Evolutionary conservation across 2,113 vertebrate genomes (phyloP).

Genomic region (Heterocephalus glaber): DNA sequence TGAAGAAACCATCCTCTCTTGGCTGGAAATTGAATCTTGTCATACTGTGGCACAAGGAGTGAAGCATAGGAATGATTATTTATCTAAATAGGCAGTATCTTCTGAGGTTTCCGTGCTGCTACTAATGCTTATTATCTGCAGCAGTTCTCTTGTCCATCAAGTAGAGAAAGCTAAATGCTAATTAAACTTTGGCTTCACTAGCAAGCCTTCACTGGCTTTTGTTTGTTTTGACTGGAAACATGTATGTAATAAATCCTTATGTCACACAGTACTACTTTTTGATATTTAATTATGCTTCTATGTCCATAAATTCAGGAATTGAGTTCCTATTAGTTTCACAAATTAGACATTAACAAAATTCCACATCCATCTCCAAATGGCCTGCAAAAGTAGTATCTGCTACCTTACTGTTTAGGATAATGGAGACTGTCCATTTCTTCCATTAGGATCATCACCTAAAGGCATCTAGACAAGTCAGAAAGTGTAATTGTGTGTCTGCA

Average conservation of each 20-base stretch:
- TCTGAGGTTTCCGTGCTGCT: not conserved
- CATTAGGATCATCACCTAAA: not conserved
- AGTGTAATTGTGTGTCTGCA: not conserved
- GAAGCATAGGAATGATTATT: not conserved
- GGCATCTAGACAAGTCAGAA: not conserved
- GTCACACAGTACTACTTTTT: not conserved
- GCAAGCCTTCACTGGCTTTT: not conserved
- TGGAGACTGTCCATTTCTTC: not conserved
- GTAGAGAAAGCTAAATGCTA: slow-evolving; percentile 26
- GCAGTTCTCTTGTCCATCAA: not conserved
- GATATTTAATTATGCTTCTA: not conserved
- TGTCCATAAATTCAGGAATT: not conserved
- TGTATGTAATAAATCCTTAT: not conserved
- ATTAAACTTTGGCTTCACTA: not conserved
- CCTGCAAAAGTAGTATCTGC: not conserved
- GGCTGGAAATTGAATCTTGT: not conserved
- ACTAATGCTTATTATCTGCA: not conserved
- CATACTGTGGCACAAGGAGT: not conserved
- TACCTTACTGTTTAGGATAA: not conserved
- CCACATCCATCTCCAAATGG: not conserved
- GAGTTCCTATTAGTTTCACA: not conserved
- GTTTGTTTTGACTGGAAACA: slow-evolving; percentile 42
- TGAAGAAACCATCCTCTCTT: not conserved
- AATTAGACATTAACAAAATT: not conserved
- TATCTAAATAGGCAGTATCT: not conserved